These are phyloP conservation scores for Craseonycteris thonglongyai DNA, from an alignment of 2,113 vertebrate species.

Conservation along the genomic window DNA sequence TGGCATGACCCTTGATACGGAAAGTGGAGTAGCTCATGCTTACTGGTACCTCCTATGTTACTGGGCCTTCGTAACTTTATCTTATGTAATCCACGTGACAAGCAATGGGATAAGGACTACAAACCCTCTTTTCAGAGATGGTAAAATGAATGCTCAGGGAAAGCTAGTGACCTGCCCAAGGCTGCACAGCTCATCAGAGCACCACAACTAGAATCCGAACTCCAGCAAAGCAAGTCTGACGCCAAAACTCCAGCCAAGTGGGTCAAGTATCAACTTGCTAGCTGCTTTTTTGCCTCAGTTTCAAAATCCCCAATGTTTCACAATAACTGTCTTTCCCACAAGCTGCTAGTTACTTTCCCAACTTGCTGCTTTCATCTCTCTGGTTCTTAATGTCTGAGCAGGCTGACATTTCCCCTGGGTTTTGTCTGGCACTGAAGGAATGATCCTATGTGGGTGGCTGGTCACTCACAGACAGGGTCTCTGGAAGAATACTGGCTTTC, in stretches of 20 bases:
- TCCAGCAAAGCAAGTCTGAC: background rate
- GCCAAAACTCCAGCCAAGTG: background rate
- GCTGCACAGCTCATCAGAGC: background rate
- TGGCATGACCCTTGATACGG: background rate
- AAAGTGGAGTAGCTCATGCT: background rate
- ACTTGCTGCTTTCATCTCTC: background rate
- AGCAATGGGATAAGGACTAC: background rate
- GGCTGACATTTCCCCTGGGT: background rate
- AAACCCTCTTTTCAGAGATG: background rate
- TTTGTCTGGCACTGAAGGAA: background rate
- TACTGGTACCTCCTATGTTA: background rate
- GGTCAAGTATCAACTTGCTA: background rate
- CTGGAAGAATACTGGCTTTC: background rate
- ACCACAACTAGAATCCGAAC: background rate
- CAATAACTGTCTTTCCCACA: background rate
- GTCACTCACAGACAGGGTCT: background rate
- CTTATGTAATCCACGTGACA: background rate
- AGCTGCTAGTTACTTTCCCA: background rate
- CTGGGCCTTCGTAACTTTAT: background rate
- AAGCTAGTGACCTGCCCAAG: background rate
- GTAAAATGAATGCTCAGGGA: background rate
- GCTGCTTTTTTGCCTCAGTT: background rate
- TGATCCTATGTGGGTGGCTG: background rate
- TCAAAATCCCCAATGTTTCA: background rate
- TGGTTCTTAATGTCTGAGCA: background rate